A percentile compares a stretch with the other conserved stretches of the same genome.
Evolutionary conservation across 2,113 vertebrate species (phyloP).

Genomic region (Ptilonorhynchus violaceus): DNA sequence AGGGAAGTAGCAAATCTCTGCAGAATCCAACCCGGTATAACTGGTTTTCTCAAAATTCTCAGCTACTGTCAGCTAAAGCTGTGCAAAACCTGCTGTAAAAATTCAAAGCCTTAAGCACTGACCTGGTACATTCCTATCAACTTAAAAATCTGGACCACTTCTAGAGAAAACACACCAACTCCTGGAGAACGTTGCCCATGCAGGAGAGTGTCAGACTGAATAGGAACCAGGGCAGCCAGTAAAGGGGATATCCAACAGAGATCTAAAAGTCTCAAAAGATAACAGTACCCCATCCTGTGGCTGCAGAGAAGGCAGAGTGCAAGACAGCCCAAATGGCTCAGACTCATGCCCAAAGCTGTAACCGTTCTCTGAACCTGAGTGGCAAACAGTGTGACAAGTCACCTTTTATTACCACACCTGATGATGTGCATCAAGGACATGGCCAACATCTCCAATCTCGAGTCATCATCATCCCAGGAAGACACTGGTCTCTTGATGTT

Average conservation of each 20-base stretch:
- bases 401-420: not conserved
- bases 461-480: not conserved
- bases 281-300: not conserved
- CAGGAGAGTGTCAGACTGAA: not conserved
- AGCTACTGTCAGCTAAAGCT: not conserved
- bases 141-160: not conserved
- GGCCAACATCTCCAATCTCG: not conserved
- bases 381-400: not conserved
- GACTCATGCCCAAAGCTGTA: not conserved
- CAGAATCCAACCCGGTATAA: not conserved
- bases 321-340: not conserved
- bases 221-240: not conserved
- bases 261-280: not conserved
- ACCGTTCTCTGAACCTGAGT: not conserved
- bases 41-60: not conserved
- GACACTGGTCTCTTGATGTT: not conserved
- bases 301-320: not conserved
- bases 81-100: not conserved
- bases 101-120: not conserved
- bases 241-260: not conserved
- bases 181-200: not conserved
- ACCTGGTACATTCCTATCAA: not conserved
- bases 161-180: not conserved
- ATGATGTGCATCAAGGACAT: fast-evolving
- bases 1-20: not conserved